phyloP scores from a whole-genome alignment of 2,113 vertebrate species.

The Trogon surrucura region DNA sequence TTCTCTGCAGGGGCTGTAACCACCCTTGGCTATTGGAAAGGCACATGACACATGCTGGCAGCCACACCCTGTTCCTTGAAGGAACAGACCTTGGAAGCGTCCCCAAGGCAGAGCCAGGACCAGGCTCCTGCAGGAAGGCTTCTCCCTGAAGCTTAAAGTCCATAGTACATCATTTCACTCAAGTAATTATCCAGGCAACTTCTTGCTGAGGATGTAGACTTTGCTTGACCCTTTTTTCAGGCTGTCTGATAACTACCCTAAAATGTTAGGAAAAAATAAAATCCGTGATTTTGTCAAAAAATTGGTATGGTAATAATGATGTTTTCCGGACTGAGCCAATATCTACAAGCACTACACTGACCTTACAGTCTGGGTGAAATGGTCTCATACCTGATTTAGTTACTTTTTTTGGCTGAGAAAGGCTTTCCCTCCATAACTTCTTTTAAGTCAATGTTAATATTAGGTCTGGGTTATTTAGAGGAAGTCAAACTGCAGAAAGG shows the following conservation, averaged over 20 bases:
- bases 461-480: not conserved
- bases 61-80: not conserved
- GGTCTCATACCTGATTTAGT: not conserved
- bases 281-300: not conserved
- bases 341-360: accelerated
- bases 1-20: not conserved
- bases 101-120: not conserved
- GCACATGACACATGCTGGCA: not conserved
- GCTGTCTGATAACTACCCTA: not conserved
- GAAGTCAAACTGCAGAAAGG: not conserved
- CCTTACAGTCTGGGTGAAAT: not conserved
- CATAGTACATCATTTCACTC: not conserved
- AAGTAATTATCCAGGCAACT: not conserved
- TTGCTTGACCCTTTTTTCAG: not conserved
- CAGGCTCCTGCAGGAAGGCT: not conserved
- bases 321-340: not conserved
- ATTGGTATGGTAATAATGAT: not conserved
- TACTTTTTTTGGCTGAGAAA: not conserved
- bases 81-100: not conserved
- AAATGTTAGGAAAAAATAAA: not conserved
- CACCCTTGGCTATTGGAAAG: not conserved
- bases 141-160: not conserved
- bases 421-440: not conserved
- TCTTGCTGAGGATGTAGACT: not conserved
- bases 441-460: not conserved